Base-by-base conservation (phyloP, 2,888 invertebrate genomes). In the Aspidiotus rigidus region DNA sequence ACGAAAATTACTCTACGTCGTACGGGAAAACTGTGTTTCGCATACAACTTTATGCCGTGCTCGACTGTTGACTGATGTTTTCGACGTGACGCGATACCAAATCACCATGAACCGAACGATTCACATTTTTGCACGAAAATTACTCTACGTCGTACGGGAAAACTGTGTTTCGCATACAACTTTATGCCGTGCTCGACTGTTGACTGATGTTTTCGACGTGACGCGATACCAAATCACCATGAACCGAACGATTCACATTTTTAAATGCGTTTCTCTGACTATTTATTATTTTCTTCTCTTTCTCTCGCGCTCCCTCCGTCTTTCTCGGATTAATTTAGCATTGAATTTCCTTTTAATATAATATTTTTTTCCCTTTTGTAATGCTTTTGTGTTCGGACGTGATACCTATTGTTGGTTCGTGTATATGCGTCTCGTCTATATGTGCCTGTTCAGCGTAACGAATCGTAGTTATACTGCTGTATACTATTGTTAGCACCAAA, bases 341-440 rank as follows among this genome's bases (percentile, higher is more conserved):
- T 67, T 67, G 60, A 67, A 67, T 67, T 67, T 67, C 67, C 67
- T 67, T 67, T 67, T 67, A 67, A 59, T 67, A 44, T 67, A 57
- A 59, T 66, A 49, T 59, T 67, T 56, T 66, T 57, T 67, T 67
- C 28, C 60, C 59, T 67, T 67, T 67, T 59, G 67, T 67, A 60
- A 67, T 60, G 56, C 64, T 60, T 67, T 67, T 67, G 67, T 67
- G 60, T 28, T 67, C 67, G 67, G 67, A 67, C 67, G 67, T 67
- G 67, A 59, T 67, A 67, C 59, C 59, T 59, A 67, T 67, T 67
- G 67, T 67, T 67, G 67, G 67, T 67, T 67, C 67, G 67, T 67
- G 67, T 67, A 67, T 66, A 39, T 49, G 60, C 64, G 64, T 64
- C 56, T 39, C 39, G 54, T 67, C 59, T 67, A 57, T 66, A 66